These are phyloP conservation scores for Poicephalus gulielmi DNA, from an alignment of 2,113 vertebrate genomes.

Conservation along the genomic window DNA sequence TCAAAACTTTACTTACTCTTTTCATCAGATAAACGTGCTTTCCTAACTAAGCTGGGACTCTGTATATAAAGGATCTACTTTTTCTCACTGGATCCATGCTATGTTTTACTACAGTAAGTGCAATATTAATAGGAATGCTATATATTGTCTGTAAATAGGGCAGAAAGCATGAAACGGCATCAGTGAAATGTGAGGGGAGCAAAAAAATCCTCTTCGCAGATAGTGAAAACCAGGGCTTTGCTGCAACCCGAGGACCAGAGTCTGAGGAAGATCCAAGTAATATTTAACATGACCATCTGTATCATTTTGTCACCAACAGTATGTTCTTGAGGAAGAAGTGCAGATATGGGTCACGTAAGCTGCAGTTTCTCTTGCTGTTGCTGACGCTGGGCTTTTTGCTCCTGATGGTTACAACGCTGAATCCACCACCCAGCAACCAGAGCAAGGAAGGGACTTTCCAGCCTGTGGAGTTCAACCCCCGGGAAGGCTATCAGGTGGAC, in stretches of 20 bases:
- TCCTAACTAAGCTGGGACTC: slow-evolving; percentile 1
- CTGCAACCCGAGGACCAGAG: slow-evolving; percentile 1
- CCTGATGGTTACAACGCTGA: slow-evolving; percentile 72
- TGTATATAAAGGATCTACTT: background rate
- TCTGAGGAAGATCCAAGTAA: background rate
- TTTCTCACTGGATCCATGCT: slow-evolving; percentile 35
- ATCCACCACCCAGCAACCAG: slow-evolving; percentile 59
- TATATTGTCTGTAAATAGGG: slow-evolving; percentile 37
- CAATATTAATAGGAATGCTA: slow-evolving; percentile 7
- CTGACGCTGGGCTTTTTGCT: slow-evolving; percentile 76
- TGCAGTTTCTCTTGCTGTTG: slow-evolving; percentile 75
- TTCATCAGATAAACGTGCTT: background rate
- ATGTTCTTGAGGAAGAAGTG: slow-evolving; percentile 80
- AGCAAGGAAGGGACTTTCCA: slow-evolving; percentile 34
- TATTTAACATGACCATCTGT: slow-evolving; percentile 75
- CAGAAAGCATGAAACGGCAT: slow-evolving; percentile 19
- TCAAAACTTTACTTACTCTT: background rate
- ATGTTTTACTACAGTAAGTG: slow-evolving; percentile 48
- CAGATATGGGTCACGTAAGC: slow-evolving; percentile 65
- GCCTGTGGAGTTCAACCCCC: slow-evolving; percentile 30
- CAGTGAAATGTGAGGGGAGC: background rate
- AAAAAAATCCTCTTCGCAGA: slow-evolving; percentile 20
- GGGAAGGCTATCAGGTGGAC: slow-evolving; percentile 53
- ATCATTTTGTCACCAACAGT: slow-evolving; percentile 51
- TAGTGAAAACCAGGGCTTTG: slow-evolving; percentile 9